Conservation (phyloP, 1,140 invertebrate genomes). For the Eurosta solidaginis region DNA sequence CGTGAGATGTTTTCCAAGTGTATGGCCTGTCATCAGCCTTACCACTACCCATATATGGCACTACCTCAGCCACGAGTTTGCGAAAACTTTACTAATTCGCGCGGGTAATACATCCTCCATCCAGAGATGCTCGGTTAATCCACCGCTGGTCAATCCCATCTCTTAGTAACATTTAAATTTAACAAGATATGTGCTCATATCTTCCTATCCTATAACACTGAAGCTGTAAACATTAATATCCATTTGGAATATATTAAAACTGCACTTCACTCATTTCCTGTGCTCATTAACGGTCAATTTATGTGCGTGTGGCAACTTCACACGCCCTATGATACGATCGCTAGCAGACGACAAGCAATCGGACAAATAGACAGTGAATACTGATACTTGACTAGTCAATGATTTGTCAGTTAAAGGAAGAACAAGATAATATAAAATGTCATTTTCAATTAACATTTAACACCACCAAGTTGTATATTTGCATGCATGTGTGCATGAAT, state of each 20-base stretch:
- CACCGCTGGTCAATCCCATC: too few relatives aligned
- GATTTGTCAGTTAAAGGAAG: background rate
- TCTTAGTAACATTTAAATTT: too few relatives aligned
- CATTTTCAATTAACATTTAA: constrained; percentile 23
- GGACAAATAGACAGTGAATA: background rate
- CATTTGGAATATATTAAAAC: background rate
- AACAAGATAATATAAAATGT: background rate
- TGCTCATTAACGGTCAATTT: background rate
- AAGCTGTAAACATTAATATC: background rate
- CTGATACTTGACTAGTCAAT: background rate
- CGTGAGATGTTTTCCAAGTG: too few relatives aligned
- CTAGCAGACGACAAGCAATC: background rate
- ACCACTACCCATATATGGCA: too few relatives aligned
- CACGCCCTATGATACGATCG: background rate
- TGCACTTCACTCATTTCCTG: background rate
- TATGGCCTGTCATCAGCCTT: too few relatives aligned
- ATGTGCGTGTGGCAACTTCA: background rate
- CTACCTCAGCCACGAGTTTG: too few relatives aligned
- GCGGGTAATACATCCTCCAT: too few relatives aligned
- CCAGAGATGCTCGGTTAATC: too few relatives aligned
- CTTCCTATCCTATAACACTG: too few relatives aligned
- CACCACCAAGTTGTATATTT: background rate
- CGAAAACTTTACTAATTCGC: too few relatives aligned
- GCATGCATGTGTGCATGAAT: background rate
- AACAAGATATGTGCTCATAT: background rate